Conservation (phyloP, 2,113 vertebrate genomes). For the Chloroceryle aenea region DNA sequence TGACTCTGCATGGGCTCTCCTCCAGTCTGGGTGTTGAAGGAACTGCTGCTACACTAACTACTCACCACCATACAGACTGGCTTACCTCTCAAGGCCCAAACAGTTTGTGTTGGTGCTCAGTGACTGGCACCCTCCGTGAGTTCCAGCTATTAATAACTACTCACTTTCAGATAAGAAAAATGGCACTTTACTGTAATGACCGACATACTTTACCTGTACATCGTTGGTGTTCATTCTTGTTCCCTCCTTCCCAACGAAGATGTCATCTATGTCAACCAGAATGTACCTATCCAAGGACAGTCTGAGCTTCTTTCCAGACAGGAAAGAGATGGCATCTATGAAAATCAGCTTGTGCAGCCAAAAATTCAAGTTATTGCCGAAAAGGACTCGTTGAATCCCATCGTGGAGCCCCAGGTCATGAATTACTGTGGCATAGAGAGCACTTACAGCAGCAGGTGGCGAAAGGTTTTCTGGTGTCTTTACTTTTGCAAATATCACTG, state of each 20-base stretch:
- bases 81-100: background rate
- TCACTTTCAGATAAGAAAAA: background rate
- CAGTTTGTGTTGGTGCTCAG: background rate
- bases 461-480: constrained; percentile 73
- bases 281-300: constrained; percentile 82
- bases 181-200: background rate
- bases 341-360: constrained; percentile 86
- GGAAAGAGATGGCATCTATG: constrained; percentile 81
- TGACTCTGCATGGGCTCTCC: rapidly evolving
- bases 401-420: constrained; percentile 82
- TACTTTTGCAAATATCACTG: constrained; percentile 81
- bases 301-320: constrained; percentile 76
- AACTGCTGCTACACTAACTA: background rate
- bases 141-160: background rate
- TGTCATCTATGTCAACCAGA: constrained; percentile 86
- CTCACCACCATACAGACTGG: background rate
- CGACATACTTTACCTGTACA: constrained; percentile 76
- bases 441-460: constrained; percentile 65
- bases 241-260: constrained; percentile 85
- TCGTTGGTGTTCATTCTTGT: constrained; percentile 84
- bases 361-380: constrained; percentile 82
- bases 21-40: background rate
- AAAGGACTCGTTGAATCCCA: constrained; percentile 82
- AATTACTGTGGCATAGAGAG: constrained; percentile 77
- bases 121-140: background rate